phyloP scores from a whole-genome alignment of 2,797 vertebrate genomes.

The Anomalospiza imberbis region DNA sequence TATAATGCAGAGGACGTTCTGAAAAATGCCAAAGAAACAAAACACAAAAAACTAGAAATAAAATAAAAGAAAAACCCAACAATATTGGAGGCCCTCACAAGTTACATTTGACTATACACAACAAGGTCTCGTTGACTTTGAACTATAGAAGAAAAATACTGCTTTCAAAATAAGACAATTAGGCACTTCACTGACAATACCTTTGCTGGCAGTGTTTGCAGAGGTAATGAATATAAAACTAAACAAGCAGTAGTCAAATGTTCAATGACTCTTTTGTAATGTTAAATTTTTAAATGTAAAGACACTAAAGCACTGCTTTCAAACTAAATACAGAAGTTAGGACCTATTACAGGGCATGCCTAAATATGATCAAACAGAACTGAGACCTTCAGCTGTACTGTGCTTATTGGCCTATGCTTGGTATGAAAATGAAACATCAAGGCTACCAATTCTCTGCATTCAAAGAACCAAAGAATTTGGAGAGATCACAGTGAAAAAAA shows the following conservation, averaged over 20 bases:
- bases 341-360: neutral
- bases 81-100: neutral
- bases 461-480: neutral
- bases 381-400: neutral
- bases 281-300: neutral
- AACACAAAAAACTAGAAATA: neutral
- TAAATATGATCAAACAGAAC: neutral
- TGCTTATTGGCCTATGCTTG: neutral
- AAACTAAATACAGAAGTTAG: neutral
- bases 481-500: neutral
- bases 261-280: neutral
- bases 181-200: neutral
- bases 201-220: neutral
- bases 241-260: neutral
- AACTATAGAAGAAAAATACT: neutral
- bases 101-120: neutral
- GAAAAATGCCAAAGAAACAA: neutral
- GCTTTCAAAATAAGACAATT: neutral
- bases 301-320: neutral
- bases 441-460: neutral
- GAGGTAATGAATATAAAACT: neutral
- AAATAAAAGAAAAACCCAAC: neutral
- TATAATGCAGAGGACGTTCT: slow-evolving; percentile 94
- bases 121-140: neutral
- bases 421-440: neutral